Evolutionary conservation across 1,140 invertebrate species (phyloP), one percentile per base, ranked within the genome.

Genomic region (Rhagoletis pomonella): DNA sequence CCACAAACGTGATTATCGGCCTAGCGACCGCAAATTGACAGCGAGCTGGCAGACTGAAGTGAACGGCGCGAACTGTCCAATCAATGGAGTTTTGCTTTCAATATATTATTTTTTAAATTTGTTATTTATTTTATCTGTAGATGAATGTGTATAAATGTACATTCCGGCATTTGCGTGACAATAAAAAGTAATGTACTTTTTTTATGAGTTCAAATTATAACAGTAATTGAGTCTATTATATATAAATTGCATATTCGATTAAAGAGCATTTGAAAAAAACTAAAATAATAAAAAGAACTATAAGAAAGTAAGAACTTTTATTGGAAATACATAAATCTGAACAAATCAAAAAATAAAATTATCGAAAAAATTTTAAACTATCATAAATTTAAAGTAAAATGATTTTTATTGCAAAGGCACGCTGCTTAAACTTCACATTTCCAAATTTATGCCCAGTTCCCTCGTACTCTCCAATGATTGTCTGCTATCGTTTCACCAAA

Each of bases 21-120:
- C 47, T 81, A 81, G 50, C n/a, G n/a, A 81, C 73, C 73, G 73
- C 73, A 81, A 81, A 81, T 81, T 81, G 73, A 55, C 73, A 81
- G 47, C 19, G 39, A 81, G 19, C 29, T 81, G 47, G 55, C 73
- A 4, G 44, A 7, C 19, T 14, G 73, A 29, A 19, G 29, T 81
- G 42, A 19, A 81, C 55, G 47, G 47, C 12, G 73, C 17, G 19
- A 29, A 29, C 29, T 29, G 73, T 47, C 47, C 73, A 81, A 19
- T 55, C 47, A 81, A 81, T 19, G 1, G 1, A 58, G 17, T 81
- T 81, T 81, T 55, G 55, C 50, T 81, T 81, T 55, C 4, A 81
- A 10, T 58, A 19, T n/a, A 47, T 50, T 77, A 6, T 50, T 19
- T 47, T 81, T n/a, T 47, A 4, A 3, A 4, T 73, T 47, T 47